phyloP scores from a whole-genome alignment of 2,888 invertebrate genomes.

The Sinodicranocentrus sp. region DNA sequence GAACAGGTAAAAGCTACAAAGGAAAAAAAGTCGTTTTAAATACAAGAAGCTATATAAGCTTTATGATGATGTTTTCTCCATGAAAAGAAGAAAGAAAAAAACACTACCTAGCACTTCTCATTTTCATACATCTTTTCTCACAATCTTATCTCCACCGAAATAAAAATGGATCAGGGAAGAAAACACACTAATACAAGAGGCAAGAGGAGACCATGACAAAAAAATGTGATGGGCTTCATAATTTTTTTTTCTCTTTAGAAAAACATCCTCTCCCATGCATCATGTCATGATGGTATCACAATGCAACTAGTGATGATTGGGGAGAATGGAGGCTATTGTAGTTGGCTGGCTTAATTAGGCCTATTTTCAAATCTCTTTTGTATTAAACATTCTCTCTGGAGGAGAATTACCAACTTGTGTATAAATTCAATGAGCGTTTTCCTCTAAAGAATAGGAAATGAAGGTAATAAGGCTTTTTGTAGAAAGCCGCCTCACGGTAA shows the following conservation, averaged over 20 bases:
- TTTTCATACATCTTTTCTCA: conserved; percentile 28
- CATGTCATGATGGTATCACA: conserved; percentile 9
- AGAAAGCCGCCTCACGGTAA: conserved; percentile 20
- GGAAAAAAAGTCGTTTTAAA: too few relatives aligned
- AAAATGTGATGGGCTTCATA: conserved; percentile 15
- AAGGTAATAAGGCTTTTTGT: conserved; percentile 36
- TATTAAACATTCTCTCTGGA: not conserved
- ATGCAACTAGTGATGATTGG: conserved; percentile 25
- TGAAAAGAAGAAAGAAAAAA: not conserved
- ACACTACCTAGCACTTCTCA: conserved; percentile 10
- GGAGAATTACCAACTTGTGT: not conserved
- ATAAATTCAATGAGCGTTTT: not conserved
- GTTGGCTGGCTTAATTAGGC: conserved; percentile 62
- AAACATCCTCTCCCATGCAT: conserved; percentile 12
- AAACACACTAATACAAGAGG: not conserved
- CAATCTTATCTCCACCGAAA: conserved; percentile 17
- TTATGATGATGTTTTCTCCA: too few relatives aligned
- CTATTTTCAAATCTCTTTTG: conserved; percentile 66
- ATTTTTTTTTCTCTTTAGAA: conserved; percentile 14
- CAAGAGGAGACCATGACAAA: conserved; percentile 12
- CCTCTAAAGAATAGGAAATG: conserved; percentile 28
- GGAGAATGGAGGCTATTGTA: conserved; percentile 3
- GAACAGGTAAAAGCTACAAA: too few relatives aligned
- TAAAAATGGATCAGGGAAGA: not conserved
- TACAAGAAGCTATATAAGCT: too few relatives aligned